A percentile compares a stretch with the other conserved stretches of the same genome.
Conservation (phyloP, 2,888 invertebrate genomes). For the Watsonalla cultraria region DNA sequence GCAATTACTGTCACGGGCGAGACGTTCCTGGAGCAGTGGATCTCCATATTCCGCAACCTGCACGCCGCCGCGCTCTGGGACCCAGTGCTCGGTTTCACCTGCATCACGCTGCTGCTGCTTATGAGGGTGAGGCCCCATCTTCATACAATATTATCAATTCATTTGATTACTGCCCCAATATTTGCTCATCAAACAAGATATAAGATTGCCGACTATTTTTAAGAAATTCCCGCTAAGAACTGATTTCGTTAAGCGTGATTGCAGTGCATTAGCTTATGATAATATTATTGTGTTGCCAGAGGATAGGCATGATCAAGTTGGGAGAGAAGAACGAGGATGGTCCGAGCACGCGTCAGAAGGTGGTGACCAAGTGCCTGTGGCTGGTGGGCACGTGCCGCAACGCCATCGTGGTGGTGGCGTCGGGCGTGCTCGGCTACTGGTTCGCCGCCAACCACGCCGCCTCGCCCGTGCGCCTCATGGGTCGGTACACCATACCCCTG, state of each 20-base stretch:
- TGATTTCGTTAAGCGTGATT: background rate
- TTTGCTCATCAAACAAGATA: too few species aligned
- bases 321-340: constrained; percentile 76
- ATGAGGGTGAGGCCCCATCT: constrained; percentile 81
- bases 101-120: constrained; percentile 86
- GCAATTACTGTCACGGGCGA: constrained; percentile 85
- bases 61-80: constrained; percentile 84
- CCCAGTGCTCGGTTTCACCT: constrained; percentile 84
- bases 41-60: constrained; percentile 83
- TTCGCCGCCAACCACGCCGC: constrained; percentile 70
- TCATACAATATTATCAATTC: background rate
- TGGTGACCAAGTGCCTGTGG: constrained; percentile 84
- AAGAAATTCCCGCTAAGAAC: too few species aligned
- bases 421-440: constrained; percentile 84
- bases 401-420: constrained; percentile 88
- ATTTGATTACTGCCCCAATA: background rate
- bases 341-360: constrained; percentile 75
- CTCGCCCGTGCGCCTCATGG: constrained; percentile 84
- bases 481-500: constrained; percentile 43
- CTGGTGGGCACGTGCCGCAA: constrained; percentile 89
- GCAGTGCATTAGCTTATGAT: too few species aligned
- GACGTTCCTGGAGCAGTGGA: constrained; percentile 89
- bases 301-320: constrained; percentile 81
- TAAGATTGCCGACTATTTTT: too few species aligned
- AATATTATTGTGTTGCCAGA: constrained; percentile 60